Base-by-base conservation (phyloP, 53 echinoderm and acorn worm species). In the Antedon mediterranea region DNA sequence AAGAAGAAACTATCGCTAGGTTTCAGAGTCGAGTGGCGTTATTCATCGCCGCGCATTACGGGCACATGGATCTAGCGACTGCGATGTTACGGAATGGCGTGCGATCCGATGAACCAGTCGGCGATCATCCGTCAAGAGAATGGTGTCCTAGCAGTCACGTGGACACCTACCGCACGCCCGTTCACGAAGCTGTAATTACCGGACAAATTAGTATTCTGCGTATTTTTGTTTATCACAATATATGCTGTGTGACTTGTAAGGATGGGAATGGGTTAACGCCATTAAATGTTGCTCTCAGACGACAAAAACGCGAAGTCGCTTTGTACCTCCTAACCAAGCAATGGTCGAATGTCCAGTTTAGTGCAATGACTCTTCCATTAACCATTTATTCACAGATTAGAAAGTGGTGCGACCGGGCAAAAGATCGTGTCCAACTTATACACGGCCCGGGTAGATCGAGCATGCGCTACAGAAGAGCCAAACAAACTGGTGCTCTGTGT, bases 321-420 rank as follows among this genome's bases (percentile, higher is more conserved):
- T 43, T 94, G 34, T 94, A 94, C 43, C 84, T 94, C 0, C 85
- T 94, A 34, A 91, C 94, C 0, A 94, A 94, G 37, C 94, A 94
- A 80, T 94, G 94, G 94, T 85, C 94, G 26, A 94, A 80, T 77
- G 89, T 94, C 6, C 88, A 90, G 71, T 94, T 88, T 71, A 91
- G 81, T 71, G 91, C 91, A 34, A 71, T 91, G 72, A 89, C 82
- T 43, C 73, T 94, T 7, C 94, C 94, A 0, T 74, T 94, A 28
- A 83, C 85, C 15, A 87, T 94, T 28, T 94, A 91, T 74, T 85
- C 87, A 20, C 83, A 87, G 28, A 75, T 94, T 0, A 77, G 94
- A 23, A 86, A 87, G 32, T 94, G 94, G 94, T 89, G 89, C 34
- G 94, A 94, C 31, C 82, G 84, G 26, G 94, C 94, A 1, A 94